Evolutionary conservation across 2,797 vertebrate species (phyloP), one percentile per base, ranked within the genome.

Genomic region (Yasuhikotakia modesta): DNA sequence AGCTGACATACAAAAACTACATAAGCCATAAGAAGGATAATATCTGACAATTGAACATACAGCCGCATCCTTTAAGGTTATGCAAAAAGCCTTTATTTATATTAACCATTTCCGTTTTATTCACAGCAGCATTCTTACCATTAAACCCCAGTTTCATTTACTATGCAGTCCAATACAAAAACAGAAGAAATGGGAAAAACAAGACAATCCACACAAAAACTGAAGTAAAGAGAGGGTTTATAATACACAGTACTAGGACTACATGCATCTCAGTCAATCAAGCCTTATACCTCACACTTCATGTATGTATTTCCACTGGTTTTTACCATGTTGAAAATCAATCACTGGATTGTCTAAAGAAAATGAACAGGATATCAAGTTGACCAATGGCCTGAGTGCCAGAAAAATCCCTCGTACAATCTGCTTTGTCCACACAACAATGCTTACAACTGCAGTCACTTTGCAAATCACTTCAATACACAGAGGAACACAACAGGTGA

Each of bases 101-200:
- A 92, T 93, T 92, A 93, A 90, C 91, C 90, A 91, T 91, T 91
- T 91, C 87, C 90, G 89, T 79, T 87, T 84, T 91, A 91, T 93
- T 91, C 90, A 92, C 91, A 93, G 91, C 90, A 93, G 89, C 90
- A 91, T 88, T 91, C 86, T 85, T 82, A 86, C 85, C 84, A 65
- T 81, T 78, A 83, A 79, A 70, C 61, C 65, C 70, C 80, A 74
- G 84, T 70, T 82, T 85, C 84, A 84, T 83, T 82, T 87, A 76
- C 87, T 88, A 87, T 55, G 84, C 83, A 87, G 83, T 88, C 78
- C 77, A 86, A 85, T 81, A 88, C 82, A 86, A 88, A 87, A 82
- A 81, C 58, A 78, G 16, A 55, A 32, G 50, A 66, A 73, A 67
- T 70, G 69, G 65, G 5, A 12, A 68, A 66, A 80, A 87, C 85